Evolutionary conservation across 2,888 invertebrate genomes (phyloP), one percentile per base, ranked within the genome.

Genomic region (Ophion ventricosus): DNA sequence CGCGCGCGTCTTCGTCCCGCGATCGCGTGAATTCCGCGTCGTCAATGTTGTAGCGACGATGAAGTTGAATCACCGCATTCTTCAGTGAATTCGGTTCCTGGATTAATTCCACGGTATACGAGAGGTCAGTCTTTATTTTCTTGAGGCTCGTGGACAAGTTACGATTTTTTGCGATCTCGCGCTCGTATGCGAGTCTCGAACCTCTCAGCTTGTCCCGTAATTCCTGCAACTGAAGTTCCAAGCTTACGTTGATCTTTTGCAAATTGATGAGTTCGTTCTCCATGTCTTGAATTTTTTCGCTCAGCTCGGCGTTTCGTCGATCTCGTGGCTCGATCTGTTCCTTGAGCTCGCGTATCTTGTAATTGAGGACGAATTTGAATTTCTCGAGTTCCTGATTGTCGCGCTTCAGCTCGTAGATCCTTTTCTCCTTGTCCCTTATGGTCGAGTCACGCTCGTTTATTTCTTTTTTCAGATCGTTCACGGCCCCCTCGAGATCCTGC

Each of bases 361-460:
- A 97, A 90, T 97, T 97, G 49, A 98, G 94, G 0, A 98, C 97
- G 92, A 97, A 98, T 91, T 97, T 98, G 92, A 97, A 97, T 92
- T 98, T 98, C 91, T 98, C 98, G 85, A 98, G 93, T 91, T 98
- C 98, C 90, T 96, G 96, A 91, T 97, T 98, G 91, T 96, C 97
- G 87, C 96, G 96, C 92, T 97, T 97, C 81, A 98, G 93, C 87
- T 98, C 97, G 89, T 96, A 96, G 87, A 98, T 97, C 85, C 96
- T 95, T 89, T 96, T 97, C 92, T 98, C 98, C 93, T 98, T 98
- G 72, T 97, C 97, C 88, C 96, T 96, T 82, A 98, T 97, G 0
- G 97, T 96, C 29, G 95, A 95, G 90, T 98, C 98, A 85, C 98
- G 95, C 92, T 98, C 98, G 4, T 95, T 94, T 78, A 98, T 96